phyloP scores from a whole-genome alignment of 2,888 invertebrate species.

The Orchesellides sinensis region DNA sequence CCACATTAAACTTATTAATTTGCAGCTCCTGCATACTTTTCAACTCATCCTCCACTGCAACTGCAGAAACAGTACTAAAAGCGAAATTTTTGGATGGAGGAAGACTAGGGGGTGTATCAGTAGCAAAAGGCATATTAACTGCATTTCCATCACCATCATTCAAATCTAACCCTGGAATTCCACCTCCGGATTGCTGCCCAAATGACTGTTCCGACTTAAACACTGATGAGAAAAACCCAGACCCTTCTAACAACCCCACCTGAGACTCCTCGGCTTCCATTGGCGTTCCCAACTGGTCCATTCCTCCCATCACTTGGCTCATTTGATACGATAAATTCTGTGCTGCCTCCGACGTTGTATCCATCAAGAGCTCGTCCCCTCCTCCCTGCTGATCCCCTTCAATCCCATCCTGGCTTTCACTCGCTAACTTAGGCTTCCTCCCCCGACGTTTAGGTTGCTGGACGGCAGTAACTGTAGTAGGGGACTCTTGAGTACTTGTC shows the following conservation, averaged over 20 bases:
- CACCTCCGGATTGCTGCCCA: slow-evolving; percentile 2
- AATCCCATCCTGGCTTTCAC: slow-evolving; percentile 29
- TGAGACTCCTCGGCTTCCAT: slow-evolving; percentile 32
- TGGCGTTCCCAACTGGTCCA: neutral
- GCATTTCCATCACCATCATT: slow-evolving; percentile 31
- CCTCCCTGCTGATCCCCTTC: too few species aligned
- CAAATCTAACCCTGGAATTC: slow-evolving; percentile 45
- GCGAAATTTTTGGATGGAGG: neutral
- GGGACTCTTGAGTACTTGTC: neutral
- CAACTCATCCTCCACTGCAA: slow-evolving; percentile 23
- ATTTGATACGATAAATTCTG: neutral
- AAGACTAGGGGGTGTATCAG: neutral
- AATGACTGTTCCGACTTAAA: slow-evolving; percentile 22
- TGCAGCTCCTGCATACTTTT: slow-evolving; percentile 28
- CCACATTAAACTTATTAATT: too few species aligned
- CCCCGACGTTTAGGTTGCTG: slow-evolving; percentile 36
- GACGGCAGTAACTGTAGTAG: neutral
- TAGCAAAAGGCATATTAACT: too few species aligned
- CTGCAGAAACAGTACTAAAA: neutral
- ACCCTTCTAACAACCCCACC: neutral
- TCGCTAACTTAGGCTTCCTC: slow-evolving; percentile 12
- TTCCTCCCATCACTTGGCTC: neutral
- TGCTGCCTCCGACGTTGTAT: neutral
- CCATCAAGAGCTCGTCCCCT: neutral
- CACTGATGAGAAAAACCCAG: slow-evolving; percentile 33